phyloP scores from a whole-genome alignment of 2,797 vertebrate species.

The Mormyrus hasselquistii region DNA sequence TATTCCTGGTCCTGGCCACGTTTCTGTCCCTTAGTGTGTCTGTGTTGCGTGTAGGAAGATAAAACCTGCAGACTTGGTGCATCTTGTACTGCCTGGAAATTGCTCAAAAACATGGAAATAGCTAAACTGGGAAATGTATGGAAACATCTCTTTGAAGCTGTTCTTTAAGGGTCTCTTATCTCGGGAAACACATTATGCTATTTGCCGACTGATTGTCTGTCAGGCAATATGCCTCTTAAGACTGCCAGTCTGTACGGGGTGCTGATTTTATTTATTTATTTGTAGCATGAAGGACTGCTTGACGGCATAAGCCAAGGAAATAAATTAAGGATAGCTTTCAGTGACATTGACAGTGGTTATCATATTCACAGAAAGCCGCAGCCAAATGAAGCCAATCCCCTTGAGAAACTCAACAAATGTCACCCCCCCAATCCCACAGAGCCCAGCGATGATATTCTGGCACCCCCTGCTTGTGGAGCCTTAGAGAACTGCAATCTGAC shows the following conservation, averaged over 20 bases:
- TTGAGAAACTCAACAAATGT: conserved; percentile 23
- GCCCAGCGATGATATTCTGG: conserved; percentile 69
- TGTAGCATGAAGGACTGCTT: not conserved
- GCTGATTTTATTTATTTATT: conserved; percentile 7
- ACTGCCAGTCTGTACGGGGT: not conserved
- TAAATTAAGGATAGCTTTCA: not conserved
- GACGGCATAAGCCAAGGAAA: not conserved
- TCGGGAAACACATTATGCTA: not conserved
- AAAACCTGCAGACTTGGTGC: not conserved
- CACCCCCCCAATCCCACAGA: conserved; percentile 42
- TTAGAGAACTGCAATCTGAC: conserved; percentile 63
- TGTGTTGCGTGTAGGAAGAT: not conserved
- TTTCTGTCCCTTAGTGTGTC: not conserved
- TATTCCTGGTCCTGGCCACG: not conserved
- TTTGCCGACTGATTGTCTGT: conserved; percentile 1
- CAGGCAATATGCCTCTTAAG: not conserved
- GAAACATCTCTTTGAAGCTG: conserved; percentile 16
- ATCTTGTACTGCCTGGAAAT: conserved; percentile 29
- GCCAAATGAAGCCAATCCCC: conserved; percentile 22
- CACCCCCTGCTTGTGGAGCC: conserved; percentile 60
- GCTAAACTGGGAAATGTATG: conserved; percentile 6
- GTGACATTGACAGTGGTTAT: conserved; percentile 4
- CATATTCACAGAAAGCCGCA: conserved; percentile 17
- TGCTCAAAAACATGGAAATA: not conserved
- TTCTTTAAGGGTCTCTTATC: not conserved